Percentiles rank a stretch among this genome's conserved stretches.
These are phyloP conservation scores for Melanotaenia parkinsoni DNA, from an alignment of 2,797 vertebrate species.

Conservation along the genomic window DNA sequence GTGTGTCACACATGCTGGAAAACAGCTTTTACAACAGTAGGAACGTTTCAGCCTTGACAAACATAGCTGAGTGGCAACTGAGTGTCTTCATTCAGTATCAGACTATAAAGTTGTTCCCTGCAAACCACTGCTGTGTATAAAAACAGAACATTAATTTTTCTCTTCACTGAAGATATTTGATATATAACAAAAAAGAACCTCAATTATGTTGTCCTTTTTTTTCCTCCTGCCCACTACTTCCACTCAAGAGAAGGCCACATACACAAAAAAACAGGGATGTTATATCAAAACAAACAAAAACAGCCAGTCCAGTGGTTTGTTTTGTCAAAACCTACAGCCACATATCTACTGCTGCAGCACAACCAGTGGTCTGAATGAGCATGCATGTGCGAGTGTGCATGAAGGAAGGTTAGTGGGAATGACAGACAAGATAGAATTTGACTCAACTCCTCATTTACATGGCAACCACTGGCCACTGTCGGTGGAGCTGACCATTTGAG, in stretches of 20 bases:
- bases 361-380: constrained; percentile 20
- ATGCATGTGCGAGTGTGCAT: constrained; percentile 24
- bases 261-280: constrained; percentile 31
- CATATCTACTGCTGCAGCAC: constrained; percentile 35
- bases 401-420: constrained; percentile 18
- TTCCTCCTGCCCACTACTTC: constrained; percentile 36
- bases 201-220: constrained; percentile 49
- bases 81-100: constrained; percentile 23
- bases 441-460: constrained; percentile 36
- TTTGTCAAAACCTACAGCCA: constrained; percentile 52
- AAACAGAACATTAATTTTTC: constrained; percentile 15
- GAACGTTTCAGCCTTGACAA: constrained; percentile 33
- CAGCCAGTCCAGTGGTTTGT: constrained; percentile 48
- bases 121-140: constrained; percentile 39
- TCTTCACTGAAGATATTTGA: constrained; percentile 41
- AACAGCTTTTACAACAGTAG: constrained; percentile 26
- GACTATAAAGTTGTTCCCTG: constrained; percentile 36
- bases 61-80: constrained; percentile 26
- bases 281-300: constrained; percentile 61
- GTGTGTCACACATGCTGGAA: constrained; percentile 8
- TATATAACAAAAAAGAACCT: constrained; percentile 53
- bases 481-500: constrained; percentile 31
- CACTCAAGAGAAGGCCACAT: constrained; percentile 44
- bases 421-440: constrained; percentile 39
- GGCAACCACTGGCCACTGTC: constrained; percentile 39